A percentile compares a stretch with the other conserved stretches of the same genome.
These are phyloP conservation scores for Trissoscelio sp. DNA, from an alignment of 2,888 invertebrate species.

Conservation along the genomic window DNA sequence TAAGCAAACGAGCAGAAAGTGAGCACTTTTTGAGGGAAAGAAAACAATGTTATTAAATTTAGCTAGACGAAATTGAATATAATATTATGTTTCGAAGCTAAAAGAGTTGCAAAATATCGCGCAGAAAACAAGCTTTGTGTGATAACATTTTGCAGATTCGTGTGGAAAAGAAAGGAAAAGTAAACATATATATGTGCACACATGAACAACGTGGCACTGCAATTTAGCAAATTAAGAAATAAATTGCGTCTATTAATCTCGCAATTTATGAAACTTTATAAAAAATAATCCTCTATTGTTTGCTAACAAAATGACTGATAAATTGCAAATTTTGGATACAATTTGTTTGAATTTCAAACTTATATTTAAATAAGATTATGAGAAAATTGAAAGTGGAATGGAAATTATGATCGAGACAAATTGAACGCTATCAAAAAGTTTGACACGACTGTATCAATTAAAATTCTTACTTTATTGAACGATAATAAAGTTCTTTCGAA, in stretches of 20 bases:
- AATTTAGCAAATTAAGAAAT: not conserved
- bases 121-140: not conserved
- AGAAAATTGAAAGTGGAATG: not conserved
- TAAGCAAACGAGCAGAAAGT: not conserved
- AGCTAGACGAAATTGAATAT: not conserved
- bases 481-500: constrained; percentile 30
- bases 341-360: no score
- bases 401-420: no score
- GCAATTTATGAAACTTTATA: not conserved
- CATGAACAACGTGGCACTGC: not conserved
- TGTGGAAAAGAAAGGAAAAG: constrained; percentile 4
- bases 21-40: not conserved
- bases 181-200: not conserved
- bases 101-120: constrained; percentile 2
- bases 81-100: not conserved
- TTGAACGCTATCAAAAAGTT: constrained; percentile 5
- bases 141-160: not conserved
- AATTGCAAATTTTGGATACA: no score
- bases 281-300: not conserved
- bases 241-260: not conserved
- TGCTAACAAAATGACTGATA: no score
- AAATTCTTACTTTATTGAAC: constrained; percentile 30
- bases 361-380: not conserved
- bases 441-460: constrained; percentile 6
- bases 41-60: constrained; percentile 5